Evolutionary conservation across 2,888 invertebrate species (phyloP).

Genomic region (Strigamia transsilvanica): DNA sequence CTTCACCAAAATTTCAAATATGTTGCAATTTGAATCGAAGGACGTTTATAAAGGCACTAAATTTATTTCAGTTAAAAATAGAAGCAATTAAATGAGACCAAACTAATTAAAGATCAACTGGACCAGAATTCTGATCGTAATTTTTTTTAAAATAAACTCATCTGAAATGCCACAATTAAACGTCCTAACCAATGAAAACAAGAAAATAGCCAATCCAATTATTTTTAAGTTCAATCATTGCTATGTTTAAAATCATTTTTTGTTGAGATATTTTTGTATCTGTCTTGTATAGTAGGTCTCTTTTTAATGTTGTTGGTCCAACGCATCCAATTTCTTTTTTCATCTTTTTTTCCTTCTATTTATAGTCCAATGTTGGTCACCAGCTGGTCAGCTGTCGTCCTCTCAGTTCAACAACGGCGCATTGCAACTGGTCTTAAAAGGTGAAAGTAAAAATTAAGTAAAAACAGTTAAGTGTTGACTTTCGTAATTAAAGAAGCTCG

Average conservation of each 20-base stretch:
- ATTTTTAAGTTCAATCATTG: too few relatives aligned
- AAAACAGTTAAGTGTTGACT: constrained; percentile 5
- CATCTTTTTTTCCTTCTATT: background rate
- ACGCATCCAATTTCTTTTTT: constrained; percentile 21
- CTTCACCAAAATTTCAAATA: too few relatives aligned
- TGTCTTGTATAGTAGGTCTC: background rate
- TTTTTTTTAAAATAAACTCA: too few relatives aligned
- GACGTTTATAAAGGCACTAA: background rate
- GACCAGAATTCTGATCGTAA: too few relatives aligned
- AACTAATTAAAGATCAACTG: background rate
- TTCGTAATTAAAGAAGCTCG: constrained; percentile 14
- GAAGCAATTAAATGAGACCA: background rate
- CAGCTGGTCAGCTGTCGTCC: constrained; percentile 23
- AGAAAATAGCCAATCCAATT: too few relatives aligned
- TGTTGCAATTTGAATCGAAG: background rate
- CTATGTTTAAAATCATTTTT: too few relatives aligned
- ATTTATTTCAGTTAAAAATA: background rate
- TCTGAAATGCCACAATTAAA: too few relatives aligned
- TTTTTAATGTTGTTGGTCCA: background rate
- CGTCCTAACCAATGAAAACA: too few relatives aligned
- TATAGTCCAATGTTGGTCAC: constrained; percentile 36
- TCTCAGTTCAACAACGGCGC: constrained; percentile 33
- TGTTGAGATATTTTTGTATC: background rate
- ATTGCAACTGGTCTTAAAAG: constrained; percentile 49
- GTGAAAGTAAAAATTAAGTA: constrained; percentile 42